phyloP scores from a whole-genome alignment of 2,888 invertebrate species.

The Stenotaenia linearis region DNA sequence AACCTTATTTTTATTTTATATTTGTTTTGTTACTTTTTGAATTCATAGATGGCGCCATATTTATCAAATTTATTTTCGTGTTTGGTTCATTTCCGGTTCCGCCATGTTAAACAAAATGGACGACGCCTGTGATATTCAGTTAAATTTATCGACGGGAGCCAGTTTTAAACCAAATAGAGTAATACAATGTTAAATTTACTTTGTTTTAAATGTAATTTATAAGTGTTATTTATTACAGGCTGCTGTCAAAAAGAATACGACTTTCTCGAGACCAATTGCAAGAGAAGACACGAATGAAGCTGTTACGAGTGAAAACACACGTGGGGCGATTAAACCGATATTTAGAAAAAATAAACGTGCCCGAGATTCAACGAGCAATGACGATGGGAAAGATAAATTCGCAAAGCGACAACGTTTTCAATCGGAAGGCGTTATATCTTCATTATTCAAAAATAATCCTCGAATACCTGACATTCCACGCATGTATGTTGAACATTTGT shows the following conservation, averaged over 20 bases:
- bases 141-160: background rate
- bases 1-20: too few relatives aligned
- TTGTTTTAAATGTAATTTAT: background rate
- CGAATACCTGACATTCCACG: background rate
- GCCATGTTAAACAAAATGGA: background rate
- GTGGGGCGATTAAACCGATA: background rate
- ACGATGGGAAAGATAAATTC: background rate
- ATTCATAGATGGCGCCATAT: background rate
- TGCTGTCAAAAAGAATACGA: background rate
- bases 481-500: background rate
- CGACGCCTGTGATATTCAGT: background rate
- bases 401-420: background rate
- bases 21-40: background rate
- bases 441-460: background rate
- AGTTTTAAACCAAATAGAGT: background rate
- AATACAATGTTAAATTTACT: background rate
- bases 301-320: background rate
- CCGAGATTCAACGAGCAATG: background rate
- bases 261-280: too few relatives aligned
- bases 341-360: background rate
- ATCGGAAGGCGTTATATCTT: background rate
- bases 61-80: background rate
- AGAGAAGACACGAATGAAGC: background rate
- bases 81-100: background rate
- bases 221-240: background rate